Base-by-base conservation (phyloP, 2,113 vertebrate genomes). In the Anas platyrhynchos region DNA sequence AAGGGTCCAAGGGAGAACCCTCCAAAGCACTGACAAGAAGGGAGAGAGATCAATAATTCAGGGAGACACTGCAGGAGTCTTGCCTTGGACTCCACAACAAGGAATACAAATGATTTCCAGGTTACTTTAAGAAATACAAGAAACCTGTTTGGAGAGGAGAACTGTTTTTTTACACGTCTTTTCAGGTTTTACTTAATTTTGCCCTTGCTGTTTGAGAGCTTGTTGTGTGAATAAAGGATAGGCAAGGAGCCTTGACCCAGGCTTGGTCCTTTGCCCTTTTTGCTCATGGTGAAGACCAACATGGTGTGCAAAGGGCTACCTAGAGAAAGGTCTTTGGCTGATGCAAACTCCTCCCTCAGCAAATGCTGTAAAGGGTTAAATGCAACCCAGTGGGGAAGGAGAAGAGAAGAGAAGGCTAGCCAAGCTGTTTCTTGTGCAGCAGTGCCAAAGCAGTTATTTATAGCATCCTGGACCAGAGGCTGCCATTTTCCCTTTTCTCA, bases 391-490 rank as follows among this genome's bases (percentile, higher is more conserved):
- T 72, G 44, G 91, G 89, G 81, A 96, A 89, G 73, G 36, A 94
- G 94, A 81, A 48, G 43, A 79, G 83, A 86, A 77, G 91, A 83
- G 85, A 88, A 38, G 52, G 74, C 74, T 79, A 87, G 96, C 92
- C 94, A 95, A 96, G 81, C 83, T 92, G 83, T 92, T 93, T 76
- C 83, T 91, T 91, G 58, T 89, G 67, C 96, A 84, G 74, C 48
- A 69, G 36, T 96, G 92, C 94, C 96, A 97, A 95, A 84, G 74
- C 76, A 50, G 80, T 97, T 97, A 97, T 97, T 97, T 96, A 96
- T 96, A 96, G 94, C 81, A 96, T 83, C 96, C 81, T 91, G 89
- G 81, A 89, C 88, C 67, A 94, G 74, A 43, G 17, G 83, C 91
- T 91, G 83, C 96, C 96, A 95, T 96, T 96, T 97, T 96, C 81